A percentile compares a stretch with the other conserved stretches of the same genome.
Conservation (phyloP, 2,888 invertebrate species). For the Drosophila formosana region DNA sequence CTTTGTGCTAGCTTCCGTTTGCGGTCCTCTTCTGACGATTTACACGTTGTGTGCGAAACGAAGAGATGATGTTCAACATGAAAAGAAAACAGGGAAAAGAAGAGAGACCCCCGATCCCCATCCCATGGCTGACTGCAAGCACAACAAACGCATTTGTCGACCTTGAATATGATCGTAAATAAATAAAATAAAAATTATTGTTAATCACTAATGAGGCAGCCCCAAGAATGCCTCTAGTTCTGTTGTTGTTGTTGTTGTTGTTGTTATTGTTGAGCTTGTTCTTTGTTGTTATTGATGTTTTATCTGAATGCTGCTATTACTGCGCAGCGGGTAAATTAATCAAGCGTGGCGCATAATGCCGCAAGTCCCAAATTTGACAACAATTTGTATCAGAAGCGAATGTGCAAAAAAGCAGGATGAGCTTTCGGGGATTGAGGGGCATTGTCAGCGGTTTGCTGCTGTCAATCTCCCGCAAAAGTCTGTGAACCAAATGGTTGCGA, state of each 20-base stretch:
- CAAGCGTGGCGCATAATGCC: conserved; percentile 67
- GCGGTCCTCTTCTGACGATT: conserved; percentile 7
- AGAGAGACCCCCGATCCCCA: background rate
- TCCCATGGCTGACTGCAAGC: background rate
- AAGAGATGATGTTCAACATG: conserved; percentile 41
- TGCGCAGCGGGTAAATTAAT: conserved; percentile 76
- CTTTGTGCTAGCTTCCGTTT: conserved; percentile 29
- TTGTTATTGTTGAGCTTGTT: conserved; percentile 12
- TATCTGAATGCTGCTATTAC: conserved; percentile 53
- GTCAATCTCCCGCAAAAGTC: conserved; percentile 57
- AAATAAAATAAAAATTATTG: conserved; percentile 62
- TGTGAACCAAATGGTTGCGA: background rate
- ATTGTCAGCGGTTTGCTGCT: conserved; percentile 51
- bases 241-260: background rate
- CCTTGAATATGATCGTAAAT: conserved; percentile 67
- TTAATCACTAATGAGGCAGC: conserved; percentile 69
- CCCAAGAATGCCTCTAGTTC: conserved; percentile 37
- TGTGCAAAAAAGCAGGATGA: conserved; percentile 36
- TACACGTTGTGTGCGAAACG: conserved; percentile 34
- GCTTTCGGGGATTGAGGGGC: background rate
- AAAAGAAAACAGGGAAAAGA: conserved; percentile 20
- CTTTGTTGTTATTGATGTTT: conserved; percentile 27
- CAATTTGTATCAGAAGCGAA: conserved; percentile 65
- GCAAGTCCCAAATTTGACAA: conserved; percentile 74
- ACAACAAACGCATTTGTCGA: conserved; percentile 68